Evolutionary conservation across 2,888 invertebrate species (phyloP), one percentile per base, ranked within the genome.

Genomic region (Himalopsyche anomala): DNA sequence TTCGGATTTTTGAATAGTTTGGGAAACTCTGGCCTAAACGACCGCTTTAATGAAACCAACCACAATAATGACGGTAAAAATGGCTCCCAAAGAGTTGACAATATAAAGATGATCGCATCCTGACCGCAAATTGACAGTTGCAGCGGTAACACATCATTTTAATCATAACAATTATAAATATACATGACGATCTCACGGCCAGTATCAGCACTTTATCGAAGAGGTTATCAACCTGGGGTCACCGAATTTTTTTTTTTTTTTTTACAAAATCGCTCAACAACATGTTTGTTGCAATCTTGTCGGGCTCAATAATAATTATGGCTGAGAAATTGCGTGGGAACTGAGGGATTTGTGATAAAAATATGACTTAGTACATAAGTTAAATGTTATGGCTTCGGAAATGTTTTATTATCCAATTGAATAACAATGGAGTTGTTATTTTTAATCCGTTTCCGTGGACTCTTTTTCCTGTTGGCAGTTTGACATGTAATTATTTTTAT

Each of bases 191-290:
- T 74, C 74, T 74, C 74, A 74, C 74, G 36, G 36, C 15, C 12
- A 12, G 74, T 74, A 38, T 74, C 74, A 36, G 74, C 38, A 74
- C 2, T 38, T 74, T 74, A 74, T 74, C 74, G 74, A 28, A 74
- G 74, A 74, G 74, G 74, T 38, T 74, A 74, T 74, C 74, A 74
- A 74, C 74, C 74, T 74, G 74, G 28, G 74, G 74, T 74, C 74
- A 12, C 36, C 36, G 74, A 74, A 74, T 74, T 38, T 38, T 15
- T 28, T 11, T 36, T 42, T 8, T 2, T 42, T 9, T 9, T 74
- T 38, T 38, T 74, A 36, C 74, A 74, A 74, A 74, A 74, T 74
- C 74, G 74, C 74, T 74, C 36, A 74, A 74, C 38, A 74, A 38
- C 11, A 38, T 5, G 74, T 74, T 15, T 36, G 12, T 12, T 74